A percentile compares a stretch with the other conserved stretches of the same genome.
Evolutionary conservation across 2,888 invertebrate species (phyloP).

Genomic region (Gnatocerus cornutus): DNA sequence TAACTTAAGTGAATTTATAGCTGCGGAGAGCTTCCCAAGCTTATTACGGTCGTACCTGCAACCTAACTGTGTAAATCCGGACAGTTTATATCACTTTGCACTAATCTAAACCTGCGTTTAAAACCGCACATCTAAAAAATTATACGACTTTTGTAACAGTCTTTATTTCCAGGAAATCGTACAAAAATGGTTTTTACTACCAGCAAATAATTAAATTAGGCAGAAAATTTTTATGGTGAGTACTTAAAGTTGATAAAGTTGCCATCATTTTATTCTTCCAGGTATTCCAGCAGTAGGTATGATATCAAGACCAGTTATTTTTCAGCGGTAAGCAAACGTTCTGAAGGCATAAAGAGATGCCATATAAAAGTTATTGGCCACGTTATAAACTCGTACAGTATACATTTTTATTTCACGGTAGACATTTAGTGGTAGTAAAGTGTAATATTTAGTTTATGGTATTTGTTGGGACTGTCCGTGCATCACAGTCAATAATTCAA

Average conservation of each 20-base stretch:
- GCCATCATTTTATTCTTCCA: constrained; percentile 47
- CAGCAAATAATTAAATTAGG: constrained; percentile 43
- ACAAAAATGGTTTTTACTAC: constrained; percentile 25
- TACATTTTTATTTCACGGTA: constrained; percentile 60
- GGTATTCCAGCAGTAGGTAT: constrained; percentile 40
- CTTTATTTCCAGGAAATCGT: constrained; percentile 28
- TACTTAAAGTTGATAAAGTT: constrained; percentile 46
- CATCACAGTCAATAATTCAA: constrained; percentile 56
- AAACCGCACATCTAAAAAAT: too few species aligned
- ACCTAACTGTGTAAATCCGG: too few species aligned
- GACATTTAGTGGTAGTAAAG: constrained; percentile 64
- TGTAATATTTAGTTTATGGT: constrained; percentile 64
- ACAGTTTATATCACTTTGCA: too few species aligned
- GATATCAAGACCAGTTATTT: constrained; percentile 42
- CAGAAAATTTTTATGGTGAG: constrained; percentile 41
- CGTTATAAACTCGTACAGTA: constrained; percentile 60
- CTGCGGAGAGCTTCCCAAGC: too few species aligned
- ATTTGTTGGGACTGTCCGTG: constrained; percentile 57
- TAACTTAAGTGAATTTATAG: too few species aligned
- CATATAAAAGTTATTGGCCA: constrained; percentile 60
- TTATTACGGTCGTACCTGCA: too few species aligned
- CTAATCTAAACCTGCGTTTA: neutral
- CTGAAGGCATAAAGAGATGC: constrained; percentile 50
- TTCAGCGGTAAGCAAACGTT: constrained; percentile 52
- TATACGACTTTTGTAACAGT: constrained; percentile 16